Conservation (phyloP, 2,797 vertebrate genomes). For the Vipera latastei region DNA sequence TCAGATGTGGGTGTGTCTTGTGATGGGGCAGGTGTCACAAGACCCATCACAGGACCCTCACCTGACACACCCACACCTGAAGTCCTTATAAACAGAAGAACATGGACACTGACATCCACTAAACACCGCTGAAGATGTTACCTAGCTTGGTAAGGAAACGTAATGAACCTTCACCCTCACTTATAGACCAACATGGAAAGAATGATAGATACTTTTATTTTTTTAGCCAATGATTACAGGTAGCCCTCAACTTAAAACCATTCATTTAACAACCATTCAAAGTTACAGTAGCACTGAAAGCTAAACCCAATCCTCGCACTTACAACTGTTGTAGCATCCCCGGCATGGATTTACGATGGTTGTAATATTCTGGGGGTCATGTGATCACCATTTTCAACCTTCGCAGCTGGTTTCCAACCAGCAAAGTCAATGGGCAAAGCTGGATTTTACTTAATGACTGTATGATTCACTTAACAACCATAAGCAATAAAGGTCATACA, state of each 20-base stretch:
- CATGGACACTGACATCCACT: too few relatives aligned
- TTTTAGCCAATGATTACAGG: neutral
- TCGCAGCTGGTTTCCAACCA: neutral
- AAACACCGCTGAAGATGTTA: too few relatives aligned
- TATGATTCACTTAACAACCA: too few relatives aligned
- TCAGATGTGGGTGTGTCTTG: too few relatives aligned
- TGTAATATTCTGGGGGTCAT: neutral
- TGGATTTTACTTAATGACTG: neutral
- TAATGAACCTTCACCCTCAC: too few relatives aligned
- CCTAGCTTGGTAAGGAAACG: too few relatives aligned
- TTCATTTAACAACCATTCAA: neutral
- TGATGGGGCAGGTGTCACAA: too few relatives aligned
- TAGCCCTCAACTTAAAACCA: neutral
- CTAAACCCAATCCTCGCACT: neutral
- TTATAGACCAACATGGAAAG: neutral
- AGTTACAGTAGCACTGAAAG: neutral
- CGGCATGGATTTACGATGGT: neutral
- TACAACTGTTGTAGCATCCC: neutral
- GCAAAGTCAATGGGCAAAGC: neutral
- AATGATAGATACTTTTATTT: neutral
- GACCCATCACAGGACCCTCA: too few relatives aligned
- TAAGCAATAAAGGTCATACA: too few relatives aligned
- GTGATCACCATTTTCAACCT: neutral
- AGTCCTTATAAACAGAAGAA: too few relatives aligned
- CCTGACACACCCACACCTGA: too few relatives aligned